Evolutionary conservation across 2,888 invertebrate genomes (phyloP), one percentile per base, ranked within the genome.

Genomic region (Ochropacha duplaris): DNA sequence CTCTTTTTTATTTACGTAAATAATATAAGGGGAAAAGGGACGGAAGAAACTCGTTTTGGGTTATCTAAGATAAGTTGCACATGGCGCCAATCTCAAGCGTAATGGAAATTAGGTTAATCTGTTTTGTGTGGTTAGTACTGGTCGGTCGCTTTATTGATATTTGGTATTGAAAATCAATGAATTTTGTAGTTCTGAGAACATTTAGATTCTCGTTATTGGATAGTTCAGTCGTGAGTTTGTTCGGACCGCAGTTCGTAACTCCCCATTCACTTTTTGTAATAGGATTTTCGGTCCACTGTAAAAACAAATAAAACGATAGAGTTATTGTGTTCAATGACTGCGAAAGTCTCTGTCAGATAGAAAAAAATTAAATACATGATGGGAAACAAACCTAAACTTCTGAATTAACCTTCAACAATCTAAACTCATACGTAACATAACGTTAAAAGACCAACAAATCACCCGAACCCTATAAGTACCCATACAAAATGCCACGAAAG

Each of bases 51-150:
- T 24, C 49, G 49, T 56, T 60, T 58, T 54, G 50, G 54, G 55
- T 58, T 62, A 61, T 61, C 57, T 58, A 28, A 44, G 58, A 60
- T 58, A 57, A 57, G 58, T 58, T 61, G 62, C 66, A 62, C 64
- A 66, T 64, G 62, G 60, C 62, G 57, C 49, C 49, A 54, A 61
- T 61, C 55, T 56, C 6, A 49, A 34, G 31, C 39, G 51, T 55
- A 52, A 52, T 52, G 52, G 28, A 34, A 52, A 52, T 52, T 52
- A 31, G 52, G 52, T 52, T 52, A 34, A 52, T 52, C 52, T 28
- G 22, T 52, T 52, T 52, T 31, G 52, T 22, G 52, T 19, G 34
- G 44, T 44, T 34, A 31, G 31, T 52, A 24, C 22, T 31, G 52
- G 19, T 31, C 24, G 52, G 52, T 28, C 52, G 28, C 52, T 31